Conservation (phyloP, 2,888 invertebrate species). For the Geotrupes spiniger region DNA sequence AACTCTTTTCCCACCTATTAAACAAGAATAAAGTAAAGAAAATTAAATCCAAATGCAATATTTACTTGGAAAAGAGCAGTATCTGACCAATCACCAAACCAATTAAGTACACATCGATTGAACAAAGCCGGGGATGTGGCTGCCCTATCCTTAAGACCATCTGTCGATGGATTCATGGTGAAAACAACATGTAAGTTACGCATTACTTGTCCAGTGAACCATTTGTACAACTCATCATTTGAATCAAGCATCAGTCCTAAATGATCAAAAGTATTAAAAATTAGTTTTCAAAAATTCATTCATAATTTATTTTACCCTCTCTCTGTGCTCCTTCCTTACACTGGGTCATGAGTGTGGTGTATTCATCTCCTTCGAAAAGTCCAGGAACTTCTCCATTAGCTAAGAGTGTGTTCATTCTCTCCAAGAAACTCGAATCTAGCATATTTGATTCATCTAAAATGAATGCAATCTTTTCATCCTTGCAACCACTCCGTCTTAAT, state of each 20-base stretch:
- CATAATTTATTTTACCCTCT: slow-evolving; percentile 59
- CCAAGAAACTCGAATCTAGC: slow-evolving; percentile 96
- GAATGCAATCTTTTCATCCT: slow-evolving; percentile 98
- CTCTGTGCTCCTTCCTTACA: slow-evolving; percentile 99
- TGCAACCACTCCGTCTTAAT: slow-evolving; percentile 80
- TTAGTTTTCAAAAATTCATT: neutral
- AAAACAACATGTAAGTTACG: slow-evolving; percentile 99
- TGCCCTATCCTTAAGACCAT: slow-evolving; percentile 96
- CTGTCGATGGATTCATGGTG: slow-evolving; percentile 99
- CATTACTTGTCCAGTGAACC: slow-evolving; percentile 99
- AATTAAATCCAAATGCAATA: slow-evolving; percentile 7
- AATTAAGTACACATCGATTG: slow-evolving; percentile 98
- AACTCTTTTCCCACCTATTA: slow-evolving; percentile 88
- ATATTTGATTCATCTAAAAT: slow-evolving; percentile 99
- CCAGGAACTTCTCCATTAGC: slow-evolving; percentile 99
- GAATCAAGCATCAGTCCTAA: slow-evolving; percentile 92
- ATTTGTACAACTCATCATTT: slow-evolving; percentile 97
- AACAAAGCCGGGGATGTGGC: slow-evolving; percentile 98
- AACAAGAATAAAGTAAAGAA: slow-evolving; percentile 1
- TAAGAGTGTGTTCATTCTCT: slow-evolving; percentile 97
- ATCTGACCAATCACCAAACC: slow-evolving; percentile 99
- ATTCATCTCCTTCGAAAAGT: slow-evolving; percentile 94
- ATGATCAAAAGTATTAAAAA: slow-evolving; percentile 9
- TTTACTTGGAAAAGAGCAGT: slow-evolving; percentile 84
- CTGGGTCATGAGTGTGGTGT: slow-evolving; percentile 98